Percentiles rank a stretch among this genome's conserved stretches.
Evolutionary conservation across 2,113 vertebrate species (phyloP).

Genomic region (Erpornis zantholeuca): DNA sequence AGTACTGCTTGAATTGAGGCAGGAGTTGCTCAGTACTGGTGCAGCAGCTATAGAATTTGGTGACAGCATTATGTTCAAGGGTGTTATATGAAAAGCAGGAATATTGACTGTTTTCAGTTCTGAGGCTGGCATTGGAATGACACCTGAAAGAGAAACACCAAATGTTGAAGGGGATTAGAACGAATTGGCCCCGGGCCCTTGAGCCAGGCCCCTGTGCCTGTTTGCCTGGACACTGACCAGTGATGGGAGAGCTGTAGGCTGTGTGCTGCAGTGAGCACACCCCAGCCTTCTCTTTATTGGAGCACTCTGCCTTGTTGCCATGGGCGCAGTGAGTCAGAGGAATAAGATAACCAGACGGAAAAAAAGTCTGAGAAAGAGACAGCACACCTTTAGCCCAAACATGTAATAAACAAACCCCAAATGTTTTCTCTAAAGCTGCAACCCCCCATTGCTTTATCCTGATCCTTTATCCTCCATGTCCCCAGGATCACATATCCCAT

Average conservation of each 20-base stretch:
- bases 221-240: conserved; percentile 69
- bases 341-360: conserved; percentile 89
- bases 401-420: not conserved
- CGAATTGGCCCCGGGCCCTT: fast-evolving
- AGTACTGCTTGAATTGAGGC: conserved; percentile 46
- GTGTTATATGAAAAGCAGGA: conserved; percentile 74
- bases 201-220: not conserved
- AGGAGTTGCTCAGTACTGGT: conserved; percentile 62
- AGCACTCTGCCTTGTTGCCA: conserved; percentile 63
- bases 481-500: not conserved
- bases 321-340: conserved; percentile 83
- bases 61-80: conserved; percentile 76
- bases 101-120: conserved; percentile 83
- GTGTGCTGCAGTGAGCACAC: conserved; percentile 71
- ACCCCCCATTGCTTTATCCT: not conserved
- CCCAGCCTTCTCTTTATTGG: conserved; percentile 66
- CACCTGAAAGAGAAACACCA: conserved; percentile 73
- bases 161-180: not conserved
- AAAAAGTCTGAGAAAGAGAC: conserved; percentile 75
- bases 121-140: conserved; percentile 74
- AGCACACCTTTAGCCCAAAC: not conserved
- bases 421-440: not conserved
- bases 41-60: conserved; percentile 71
- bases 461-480: not conserved
- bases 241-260: conserved; percentile 80